phyloP scores from a whole-genome alignment of 1,140 invertebrate genomes.

The Nasonia vitripennis region DNA sequence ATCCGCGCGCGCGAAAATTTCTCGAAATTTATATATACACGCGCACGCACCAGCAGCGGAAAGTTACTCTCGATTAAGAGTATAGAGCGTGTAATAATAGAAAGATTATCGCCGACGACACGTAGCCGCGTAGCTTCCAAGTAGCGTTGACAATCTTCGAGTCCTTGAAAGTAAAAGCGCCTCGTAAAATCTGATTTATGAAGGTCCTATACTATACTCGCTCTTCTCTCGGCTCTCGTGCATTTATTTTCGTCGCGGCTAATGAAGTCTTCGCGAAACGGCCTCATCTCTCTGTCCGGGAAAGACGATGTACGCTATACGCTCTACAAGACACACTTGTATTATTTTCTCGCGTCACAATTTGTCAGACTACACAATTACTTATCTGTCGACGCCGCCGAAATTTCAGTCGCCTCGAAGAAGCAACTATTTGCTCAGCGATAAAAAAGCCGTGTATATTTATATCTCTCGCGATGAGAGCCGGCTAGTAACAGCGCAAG shows the following conservation, averaged over 20 bases:
- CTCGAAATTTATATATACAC: conserved; percentile 12
- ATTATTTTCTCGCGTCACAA: not conserved
- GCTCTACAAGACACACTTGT: not conserved
- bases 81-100: not conserved
- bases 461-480: no score
- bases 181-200: not conserved
- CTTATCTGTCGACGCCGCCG: not conserved
- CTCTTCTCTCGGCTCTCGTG: no score
- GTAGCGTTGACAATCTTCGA: not conserved
- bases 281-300: not conserved
- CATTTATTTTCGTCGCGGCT: not conserved
- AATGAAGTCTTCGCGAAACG: not conserved
- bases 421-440: no score
- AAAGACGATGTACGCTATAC: not conserved
- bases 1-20: not conserved
- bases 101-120: not conserved
- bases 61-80: not conserved
- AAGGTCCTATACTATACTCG: not conserved
- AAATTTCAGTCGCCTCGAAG: no score
- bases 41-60: not conserved
- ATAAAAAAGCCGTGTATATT: no score
- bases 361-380: not conserved
- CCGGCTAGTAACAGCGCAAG: no score
- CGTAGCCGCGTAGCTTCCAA: no score
- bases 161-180: not conserved